These are phyloP conservation scores for Nomada lathburiana DNA, from an alignment of 2,888 invertebrate genomes.

Conservation along the genomic window DNA sequence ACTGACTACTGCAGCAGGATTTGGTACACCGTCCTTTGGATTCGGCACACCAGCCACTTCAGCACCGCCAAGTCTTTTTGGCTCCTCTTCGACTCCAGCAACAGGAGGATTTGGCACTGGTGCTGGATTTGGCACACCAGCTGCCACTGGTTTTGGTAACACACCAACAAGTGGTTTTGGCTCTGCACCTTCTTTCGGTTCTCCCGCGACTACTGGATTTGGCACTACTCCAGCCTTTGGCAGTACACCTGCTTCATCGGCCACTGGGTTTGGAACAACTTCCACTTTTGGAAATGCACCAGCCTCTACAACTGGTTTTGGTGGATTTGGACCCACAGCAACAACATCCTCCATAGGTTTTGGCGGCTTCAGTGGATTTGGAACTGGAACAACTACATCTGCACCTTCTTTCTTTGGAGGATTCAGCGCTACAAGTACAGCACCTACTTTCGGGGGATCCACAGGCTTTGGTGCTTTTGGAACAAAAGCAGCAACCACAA, in stretches of 20 bases:
- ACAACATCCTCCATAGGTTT: slow-evolving; percentile 78
- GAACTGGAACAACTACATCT: slow-evolving; percentile 79
- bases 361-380: slow-evolving; percentile 78
- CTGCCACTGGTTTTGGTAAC: slow-evolving; percentile 85
- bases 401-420: slow-evolving; percentile 85
- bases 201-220: slow-evolving; percentile 67
- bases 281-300: slow-evolving; percentile 84
- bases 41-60: slow-evolving; percentile 84
- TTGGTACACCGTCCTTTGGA: slow-evolving; percentile 83
- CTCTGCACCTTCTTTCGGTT: slow-evolving; percentile 73
- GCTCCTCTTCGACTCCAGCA: slow-evolving; percentile 80
- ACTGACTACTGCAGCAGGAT: slow-evolving; percentile 78
- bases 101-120: slow-evolving; percentile 84
- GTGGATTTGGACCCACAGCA: slow-evolving; percentile 77
- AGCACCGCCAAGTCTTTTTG: slow-evolving; percentile 85
- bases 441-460: slow-evolving; percentile 82
- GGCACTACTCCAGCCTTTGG: slow-evolving; percentile 75
- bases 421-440: slow-evolving; percentile 84
- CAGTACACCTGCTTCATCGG: slow-evolving; percentile 75
- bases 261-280: slow-evolving; percentile 84
- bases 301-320: slow-evolving; percentile 73
- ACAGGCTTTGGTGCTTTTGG: slow-evolving; percentile 85
- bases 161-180: slow-evolving; percentile 85
- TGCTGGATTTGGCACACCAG: slow-evolving; percentile 84
- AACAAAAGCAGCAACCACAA: slow-evolving; percentile 84